phyloP scores from a whole-genome alignment of 2,113 vertebrate genomes.

The Beaufortia kweichowensis region DNA sequence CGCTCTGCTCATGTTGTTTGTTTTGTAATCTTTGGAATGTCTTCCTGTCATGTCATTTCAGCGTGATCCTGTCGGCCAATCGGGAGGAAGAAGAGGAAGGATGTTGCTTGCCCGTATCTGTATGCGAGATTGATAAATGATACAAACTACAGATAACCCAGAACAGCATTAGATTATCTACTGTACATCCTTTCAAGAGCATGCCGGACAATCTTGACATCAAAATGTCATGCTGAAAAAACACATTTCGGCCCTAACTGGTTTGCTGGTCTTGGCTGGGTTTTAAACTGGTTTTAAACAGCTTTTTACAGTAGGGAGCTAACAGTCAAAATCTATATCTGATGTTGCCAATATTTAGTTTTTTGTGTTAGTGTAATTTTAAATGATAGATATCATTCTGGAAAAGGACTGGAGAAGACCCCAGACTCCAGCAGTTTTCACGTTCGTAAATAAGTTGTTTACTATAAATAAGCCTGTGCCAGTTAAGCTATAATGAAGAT shows the following conservation, averaged over 20 bases:
- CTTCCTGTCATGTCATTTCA: constrained; percentile 38
- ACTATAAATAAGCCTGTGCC: not conserved
- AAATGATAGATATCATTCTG: not conserved
- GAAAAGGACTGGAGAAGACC: too few relatives aligned
- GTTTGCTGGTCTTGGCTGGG: too few relatives aligned
- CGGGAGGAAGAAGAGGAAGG: constrained; percentile 45
- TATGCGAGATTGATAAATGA: constrained; percentile 15
- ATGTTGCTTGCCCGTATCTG: constrained; percentile 29
- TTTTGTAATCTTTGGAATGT: constrained; percentile 41
- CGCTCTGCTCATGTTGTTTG: constrained; percentile 46
- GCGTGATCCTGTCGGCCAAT: constrained; percentile 10
- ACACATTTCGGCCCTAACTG: too few relatives aligned
- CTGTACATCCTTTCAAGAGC: not conserved
- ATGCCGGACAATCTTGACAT: not conserved
- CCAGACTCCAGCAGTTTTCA: constrained; percentile 23
- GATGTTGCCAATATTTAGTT: not conserved
- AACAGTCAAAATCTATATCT: not conserved
- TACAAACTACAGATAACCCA: not conserved
- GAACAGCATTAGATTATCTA: constrained; percentile 1
- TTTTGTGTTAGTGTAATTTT: not conserved
- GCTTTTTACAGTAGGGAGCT: too few relatives aligned
- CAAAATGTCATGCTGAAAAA: too few relatives aligned
- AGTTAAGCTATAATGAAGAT: constrained; percentile 2
- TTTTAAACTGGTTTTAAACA: too few relatives aligned
- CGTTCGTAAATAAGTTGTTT: constrained; percentile 37